Evolutionary conservation across 2,888 invertebrate genomes (phyloP), one percentile per base, ranked within the genome.

Genomic region (Oxyscelio sp.): DNA sequence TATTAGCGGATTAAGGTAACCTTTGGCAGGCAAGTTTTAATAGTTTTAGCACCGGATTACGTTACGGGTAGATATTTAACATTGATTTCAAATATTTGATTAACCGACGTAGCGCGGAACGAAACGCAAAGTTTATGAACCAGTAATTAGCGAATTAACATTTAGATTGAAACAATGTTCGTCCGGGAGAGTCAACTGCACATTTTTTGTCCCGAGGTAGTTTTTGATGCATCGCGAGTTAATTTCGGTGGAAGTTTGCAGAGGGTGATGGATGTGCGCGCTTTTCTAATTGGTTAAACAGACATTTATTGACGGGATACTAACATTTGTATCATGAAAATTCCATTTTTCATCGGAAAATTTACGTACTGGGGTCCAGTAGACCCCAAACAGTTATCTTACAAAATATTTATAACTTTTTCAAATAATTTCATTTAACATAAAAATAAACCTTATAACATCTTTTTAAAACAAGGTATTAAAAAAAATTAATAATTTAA

Each of bases 1-100:
- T 82, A 77, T 77, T 82, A 77, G 65, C 75, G 43, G 82, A 82
- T 82, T 82, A 65, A 82, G 75, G 70, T 75, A 82, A 80, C 80
- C 73, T 80, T 74, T 74, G 43, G 80, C 73, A 73, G 54, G 66
- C 66, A 80, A 74, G 66, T 80, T 80, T 73, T 66, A 80, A 80
- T 74, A 80, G 80, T 73, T 80, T 80, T 66, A 73, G 73, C 40
- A 66, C 13, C 19, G 43, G 71, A 73, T 73, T 73, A 73, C 58
- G 73, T 73, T 80, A 73, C 52, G 63, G 17, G 27, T 66, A 73
- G 58, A 73, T 58, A 80, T 71, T 71, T 71, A 65, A 63, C 71
- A 71, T 79, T 79, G 63, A 65, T 73, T 80, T 73, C 56, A 58
- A 71, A 71, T 70, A 80, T 78, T 79, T 70, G 56, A 79, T 79